Evolutionary conservation across 2,888 invertebrate species (phyloP).

Genomic region (Tubulanus polymorphus): DNA sequence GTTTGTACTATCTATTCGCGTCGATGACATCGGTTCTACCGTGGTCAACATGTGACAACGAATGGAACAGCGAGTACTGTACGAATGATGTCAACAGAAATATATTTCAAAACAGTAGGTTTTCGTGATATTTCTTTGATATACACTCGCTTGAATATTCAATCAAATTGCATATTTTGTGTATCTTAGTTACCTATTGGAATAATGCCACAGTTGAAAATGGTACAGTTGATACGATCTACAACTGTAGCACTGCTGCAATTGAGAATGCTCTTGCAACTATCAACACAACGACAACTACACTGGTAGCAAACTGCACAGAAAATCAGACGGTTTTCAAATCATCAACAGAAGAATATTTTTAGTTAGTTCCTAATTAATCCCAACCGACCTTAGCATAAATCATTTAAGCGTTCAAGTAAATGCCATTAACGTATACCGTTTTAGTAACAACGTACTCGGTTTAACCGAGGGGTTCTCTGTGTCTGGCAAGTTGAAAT

Average conservation of each 20-base stretch:
- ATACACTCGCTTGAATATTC: too few species aligned
- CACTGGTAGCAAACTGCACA: too few species aligned
- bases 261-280: too few species aligned
- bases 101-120: too few species aligned
- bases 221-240: too few species aligned
- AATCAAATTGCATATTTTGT: too few species aligned
- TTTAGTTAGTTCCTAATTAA: conserved; percentile 17
- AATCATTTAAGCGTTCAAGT: not conserved
- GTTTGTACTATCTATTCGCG: conserved; percentile 38
- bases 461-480: conserved; percentile 26
- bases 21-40: conserved; percentile 26
- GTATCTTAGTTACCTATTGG: too few species aligned
- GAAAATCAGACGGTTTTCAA: conserved; percentile 6
- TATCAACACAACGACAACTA: too few species aligned
- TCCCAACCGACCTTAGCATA: not conserved
- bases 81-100: conserved; percentile 29
- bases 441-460: conserved; percentile 29
- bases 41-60: conserved; percentile 13
- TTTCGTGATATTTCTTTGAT: too few species aligned
- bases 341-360: conserved; percentile 20
- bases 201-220: too few species aligned
- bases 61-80: conserved; percentile 10
- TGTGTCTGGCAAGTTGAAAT: conserved; percentile 23
- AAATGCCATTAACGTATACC: too few species aligned
- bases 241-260: too few species aligned